phyloP scores from a whole-genome alignment of 2,113 vertebrate genomes.

The Bufo bufo region DNA sequence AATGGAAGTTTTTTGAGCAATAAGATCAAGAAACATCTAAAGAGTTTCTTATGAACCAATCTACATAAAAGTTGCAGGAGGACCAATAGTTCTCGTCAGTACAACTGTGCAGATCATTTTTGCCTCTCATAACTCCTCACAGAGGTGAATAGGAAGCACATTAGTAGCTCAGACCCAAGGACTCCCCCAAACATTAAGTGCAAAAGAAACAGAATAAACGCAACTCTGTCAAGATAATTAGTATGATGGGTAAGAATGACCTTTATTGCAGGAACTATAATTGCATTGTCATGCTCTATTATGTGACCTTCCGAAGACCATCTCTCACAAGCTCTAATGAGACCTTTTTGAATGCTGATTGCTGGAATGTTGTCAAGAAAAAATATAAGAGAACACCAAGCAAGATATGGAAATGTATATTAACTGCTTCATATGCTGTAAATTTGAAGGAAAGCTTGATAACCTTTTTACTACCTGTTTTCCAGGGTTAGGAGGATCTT shows the following conservation, averaged over 20 bases:
- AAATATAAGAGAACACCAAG: neutral
- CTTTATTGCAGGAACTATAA: slow-evolving; percentile 66
- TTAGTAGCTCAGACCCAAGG: slow-evolving; percentile 36
- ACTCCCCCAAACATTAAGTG: slow-evolving; percentile 9
- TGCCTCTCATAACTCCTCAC: neutral
- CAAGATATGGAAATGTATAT: slow-evolving; percentile 4
- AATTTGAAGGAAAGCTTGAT: neutral
- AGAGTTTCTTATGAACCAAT: neutral
- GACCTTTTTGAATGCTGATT: slow-evolving; percentile 57
- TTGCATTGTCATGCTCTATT: slow-evolving; percentile 65
- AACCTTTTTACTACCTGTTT: neutral
- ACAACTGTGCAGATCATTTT: neutral
- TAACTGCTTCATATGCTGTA: neutral
- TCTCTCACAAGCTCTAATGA: slow-evolving; percentile 62
- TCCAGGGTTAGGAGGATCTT: neutral
- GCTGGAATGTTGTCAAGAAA: slow-evolving; percentile 44
- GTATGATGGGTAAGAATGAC: slow-evolving; percentile 64
- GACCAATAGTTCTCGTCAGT: neutral
- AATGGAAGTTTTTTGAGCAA: neutral
- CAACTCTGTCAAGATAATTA: slow-evolving; percentile 64
- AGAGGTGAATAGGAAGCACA: neutral
- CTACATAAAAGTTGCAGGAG: neutral
- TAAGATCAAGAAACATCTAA: neutral
- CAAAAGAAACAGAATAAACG: slow-evolving; percentile 58
- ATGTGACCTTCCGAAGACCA: slow-evolving; percentile 65